A percentile compares a stretch with the other conserved stretches of the same genome.
Evolutionary conservation across 1,140 invertebrate genomes (phyloP).

Genomic region (Metaphire vulgaris): DNA sequence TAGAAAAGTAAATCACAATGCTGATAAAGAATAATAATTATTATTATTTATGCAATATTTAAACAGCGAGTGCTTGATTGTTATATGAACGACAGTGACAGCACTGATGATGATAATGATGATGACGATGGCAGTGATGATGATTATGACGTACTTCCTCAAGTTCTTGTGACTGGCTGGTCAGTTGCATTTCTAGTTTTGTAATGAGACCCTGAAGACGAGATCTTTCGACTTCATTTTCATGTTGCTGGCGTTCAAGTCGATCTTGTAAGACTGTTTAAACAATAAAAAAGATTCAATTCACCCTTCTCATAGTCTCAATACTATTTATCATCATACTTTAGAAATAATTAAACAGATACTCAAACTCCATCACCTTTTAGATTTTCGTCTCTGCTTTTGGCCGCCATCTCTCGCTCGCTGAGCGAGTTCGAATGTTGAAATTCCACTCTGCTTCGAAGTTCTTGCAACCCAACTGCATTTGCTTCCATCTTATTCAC

Average conservation of each 20-base stretch:
- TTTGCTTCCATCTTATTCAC: slow-evolving; percentile 45
- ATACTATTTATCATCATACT: too few relatives aligned
- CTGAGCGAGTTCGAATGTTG: slow-evolving; percentile 43
- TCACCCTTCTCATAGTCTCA: not conserved
- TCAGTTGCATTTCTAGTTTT: slow-evolving; percentile 45
- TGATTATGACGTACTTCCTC: slow-evolving; percentile 39
- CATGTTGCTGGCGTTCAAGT: slow-evolving; percentile 46
- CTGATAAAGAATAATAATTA: slow-evolving; percentile 2
- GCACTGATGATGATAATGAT: not conserved
- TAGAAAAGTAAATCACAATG: too few relatives aligned
- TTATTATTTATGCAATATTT: not conserved
- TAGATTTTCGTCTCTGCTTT: slow-evolving; percentile 46
- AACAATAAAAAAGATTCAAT: not conserved
- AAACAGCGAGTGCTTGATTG: too few relatives aligned
- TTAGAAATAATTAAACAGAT: too few relatives aligned
- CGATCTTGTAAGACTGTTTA: slow-evolving; percentile 44
- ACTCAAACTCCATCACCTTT: too few relatives aligned
- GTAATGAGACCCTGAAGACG: slow-evolving; percentile 45
- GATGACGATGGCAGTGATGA: not conserved
- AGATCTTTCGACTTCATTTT: slow-evolving; percentile 44
- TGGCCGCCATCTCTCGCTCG: slow-evolving; percentile 43
- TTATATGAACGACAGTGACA: not conserved
- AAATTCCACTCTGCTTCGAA: slow-evolving; percentile 41
- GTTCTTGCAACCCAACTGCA: slow-evolving; percentile 41
- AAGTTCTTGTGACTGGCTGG: slow-evolving; percentile 42